Conservation (phyloP, 2,797 vertebrate species). For the Simalia tracyae region DNA sequence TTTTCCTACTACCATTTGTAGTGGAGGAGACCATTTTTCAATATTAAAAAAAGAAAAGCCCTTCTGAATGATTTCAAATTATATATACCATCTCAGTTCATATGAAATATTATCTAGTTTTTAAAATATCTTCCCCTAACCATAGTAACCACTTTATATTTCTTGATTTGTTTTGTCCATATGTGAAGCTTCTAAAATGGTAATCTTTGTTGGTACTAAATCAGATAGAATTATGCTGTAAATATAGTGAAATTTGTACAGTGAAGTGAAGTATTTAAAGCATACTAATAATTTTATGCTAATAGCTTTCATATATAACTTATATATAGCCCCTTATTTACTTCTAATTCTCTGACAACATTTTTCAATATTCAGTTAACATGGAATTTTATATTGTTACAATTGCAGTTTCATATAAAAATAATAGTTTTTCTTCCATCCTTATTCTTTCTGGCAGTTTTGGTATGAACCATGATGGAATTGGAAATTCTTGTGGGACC, state of each 20-base stretch:
- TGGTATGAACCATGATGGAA: constrained; percentile 99
- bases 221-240: background rate
- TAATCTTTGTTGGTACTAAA: background rate
- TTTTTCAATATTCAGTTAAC: background rate
- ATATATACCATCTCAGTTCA: background rate
- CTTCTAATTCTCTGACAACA: background rate
- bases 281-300: background rate
- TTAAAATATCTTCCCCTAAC: background rate
- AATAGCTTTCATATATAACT: background rate
- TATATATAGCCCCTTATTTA: background rate
- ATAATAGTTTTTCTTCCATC: constrained; percentile 44
- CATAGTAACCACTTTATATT: background rate
- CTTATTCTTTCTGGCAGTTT: constrained; percentile 82
- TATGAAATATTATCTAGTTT: background rate
- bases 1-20: background rate
- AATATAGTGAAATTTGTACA: background rate
- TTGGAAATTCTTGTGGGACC: constrained; percentile 96
- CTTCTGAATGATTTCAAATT: background rate
- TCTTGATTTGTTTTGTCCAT: background rate
- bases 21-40: background rate
- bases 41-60: background rate
- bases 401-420: constrained; percentile 43
- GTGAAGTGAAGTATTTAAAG: background rate
- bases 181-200: background rate
- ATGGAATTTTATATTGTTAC: constrained; percentile 24